phyloP scores from a whole-genome alignment of 2,113 vertebrate species.

The Rhabdornis inornatus region DNA sequence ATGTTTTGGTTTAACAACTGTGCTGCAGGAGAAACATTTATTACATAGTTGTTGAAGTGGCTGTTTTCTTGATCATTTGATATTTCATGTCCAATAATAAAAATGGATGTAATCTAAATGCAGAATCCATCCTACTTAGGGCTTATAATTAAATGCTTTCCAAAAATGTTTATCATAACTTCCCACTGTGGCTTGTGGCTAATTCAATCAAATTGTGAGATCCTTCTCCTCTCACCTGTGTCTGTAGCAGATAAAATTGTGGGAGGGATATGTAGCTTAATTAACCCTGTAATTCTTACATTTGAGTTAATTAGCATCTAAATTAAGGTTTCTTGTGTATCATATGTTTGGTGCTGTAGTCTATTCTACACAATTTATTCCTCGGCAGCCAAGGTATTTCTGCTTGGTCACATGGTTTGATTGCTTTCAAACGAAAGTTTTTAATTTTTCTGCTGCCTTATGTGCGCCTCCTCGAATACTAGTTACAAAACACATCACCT shows the following conservation, averaged over 20 bases:
- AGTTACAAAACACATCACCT: background rate
- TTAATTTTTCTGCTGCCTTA: background rate
- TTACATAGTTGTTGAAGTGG: background rate
- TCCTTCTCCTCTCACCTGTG: constrained; percentile 27
- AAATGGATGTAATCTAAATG: background rate
- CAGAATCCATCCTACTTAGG: background rate
- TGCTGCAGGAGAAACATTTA: constrained; percentile 26
- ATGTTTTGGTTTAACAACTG: constrained; percentile 25
- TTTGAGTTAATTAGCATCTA: constrained; percentile 66
- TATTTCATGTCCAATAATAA: constrained; percentile 18
- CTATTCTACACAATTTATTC: background rate
- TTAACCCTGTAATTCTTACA: constrained; percentile 70
- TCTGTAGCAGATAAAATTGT: constrained; percentile 55
- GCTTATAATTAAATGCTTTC: background rate
- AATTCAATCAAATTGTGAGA: constrained; percentile 51
- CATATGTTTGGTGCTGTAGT: background rate
- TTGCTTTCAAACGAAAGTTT: background rate
- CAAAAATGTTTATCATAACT: constrained; percentile 18
- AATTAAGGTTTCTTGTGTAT: constrained; percentile 41
- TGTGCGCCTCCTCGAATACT: background rate
- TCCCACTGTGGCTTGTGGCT: background rate
- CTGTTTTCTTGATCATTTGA: background rate
- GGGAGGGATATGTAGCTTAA: constrained; percentile 53
- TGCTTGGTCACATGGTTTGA: background rate
- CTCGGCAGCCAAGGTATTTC: background rate